Base-by-base conservation (phyloP, 2,797 vertebrate species). In the Lindbergichthys nudifrons region DNA sequence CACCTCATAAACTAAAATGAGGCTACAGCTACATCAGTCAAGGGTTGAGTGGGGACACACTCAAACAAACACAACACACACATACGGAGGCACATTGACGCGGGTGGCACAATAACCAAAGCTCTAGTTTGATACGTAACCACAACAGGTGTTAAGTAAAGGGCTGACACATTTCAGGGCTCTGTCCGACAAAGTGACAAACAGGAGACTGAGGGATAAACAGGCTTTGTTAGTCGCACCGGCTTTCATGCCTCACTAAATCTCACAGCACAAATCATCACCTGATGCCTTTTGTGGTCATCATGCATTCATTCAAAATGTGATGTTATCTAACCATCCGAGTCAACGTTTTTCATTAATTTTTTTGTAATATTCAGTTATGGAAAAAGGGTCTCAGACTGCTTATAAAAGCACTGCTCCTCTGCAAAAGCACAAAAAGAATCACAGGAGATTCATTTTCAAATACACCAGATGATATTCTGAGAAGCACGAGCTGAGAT, bases 1-100 rank as follows among this genome's bases (percentile, higher is more conserved):
- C 87, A 88, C 87, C 93, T 94, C 92, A 92, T 92, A 91, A 91
- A 82, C 83, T 90, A 84, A 93, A 93, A 92, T 90, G 89, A 95
- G 89, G 78, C 88, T 85, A 53, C 63, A 79, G 89, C 84, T 80
- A 84, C 89, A 89, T 87, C 90, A 82, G 70, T 76, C 82, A 91
- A 77, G 77, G 86, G 88, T 79, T 81, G 79, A 79, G 78, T 87
- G 47, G 88, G 88, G 88, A 90, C 87, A 75, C 39, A 18, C 75
- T 80, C 57, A 71, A 72, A 77, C 21, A 81, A 78, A 87, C 85
- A 88, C 64, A 42, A 84, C 76, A 84, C 71, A 43, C 51, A 70
- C 19, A 47, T 26, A 26, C n/a, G 46, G 53, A 32, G 30, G 59
- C 48, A 65, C 70, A 73, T 75, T 69, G 73, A 81, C 15, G 4